Evolutionary conservation across 1,140 invertebrate genomes (phyloP).

Genomic region (Paraescarpia echinospica): DNA sequence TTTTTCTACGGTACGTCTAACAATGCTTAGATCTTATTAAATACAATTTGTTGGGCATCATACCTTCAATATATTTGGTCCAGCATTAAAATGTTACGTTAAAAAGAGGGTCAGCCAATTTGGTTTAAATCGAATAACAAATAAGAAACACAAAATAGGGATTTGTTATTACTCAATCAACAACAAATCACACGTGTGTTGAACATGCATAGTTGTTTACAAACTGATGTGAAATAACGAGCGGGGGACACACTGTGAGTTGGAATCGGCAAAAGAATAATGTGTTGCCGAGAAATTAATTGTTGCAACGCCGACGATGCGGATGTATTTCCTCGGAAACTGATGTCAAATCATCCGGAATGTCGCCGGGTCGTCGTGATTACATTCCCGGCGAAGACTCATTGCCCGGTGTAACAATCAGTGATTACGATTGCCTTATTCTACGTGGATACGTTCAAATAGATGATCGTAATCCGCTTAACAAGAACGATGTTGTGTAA

Average conservation of each 20-base stretch:
- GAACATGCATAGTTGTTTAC: neutral
- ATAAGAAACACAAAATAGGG: neutral
- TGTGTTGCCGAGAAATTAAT: constrained; percentile 5
- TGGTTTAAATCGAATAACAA: no score
- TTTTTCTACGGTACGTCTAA: no score
- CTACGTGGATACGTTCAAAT: neutral
- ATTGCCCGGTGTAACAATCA: neutral
- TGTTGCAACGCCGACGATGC: neutral
- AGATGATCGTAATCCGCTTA: neutral
- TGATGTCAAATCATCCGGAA: neutral
- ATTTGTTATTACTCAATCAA: neutral
- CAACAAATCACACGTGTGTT: neutral
- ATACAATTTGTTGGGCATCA: no score
- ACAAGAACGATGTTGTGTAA: neutral
- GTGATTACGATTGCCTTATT: neutral
- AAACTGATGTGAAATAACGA: neutral
- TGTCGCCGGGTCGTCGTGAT: neutral
- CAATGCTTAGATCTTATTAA: no score
- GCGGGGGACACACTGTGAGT: neutral
- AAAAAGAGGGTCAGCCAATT: no score
- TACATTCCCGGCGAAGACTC: neutral
- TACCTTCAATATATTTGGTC: no score
- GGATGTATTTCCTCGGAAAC: neutral
- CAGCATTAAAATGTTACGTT: no score
- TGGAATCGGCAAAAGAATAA: neutral